Evolutionary conservation across 2,797 vertebrate genomes (phyloP).

Genomic region (Lepus townsendii): DNA sequence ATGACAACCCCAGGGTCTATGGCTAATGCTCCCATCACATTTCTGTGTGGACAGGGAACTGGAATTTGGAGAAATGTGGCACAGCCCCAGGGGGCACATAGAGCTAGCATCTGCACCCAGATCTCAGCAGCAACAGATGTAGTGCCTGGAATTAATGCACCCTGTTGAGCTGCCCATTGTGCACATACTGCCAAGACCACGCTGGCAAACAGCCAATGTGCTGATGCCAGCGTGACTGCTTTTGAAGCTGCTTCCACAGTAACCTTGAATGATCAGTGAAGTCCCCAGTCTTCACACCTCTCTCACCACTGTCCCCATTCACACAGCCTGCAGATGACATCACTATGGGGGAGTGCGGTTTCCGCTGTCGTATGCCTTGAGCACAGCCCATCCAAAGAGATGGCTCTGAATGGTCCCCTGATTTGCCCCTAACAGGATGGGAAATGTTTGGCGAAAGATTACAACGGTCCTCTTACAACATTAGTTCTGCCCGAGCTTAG

Average conservation of each 20-base stretch:
- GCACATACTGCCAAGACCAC: not conserved
- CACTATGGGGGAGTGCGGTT: not conserved
- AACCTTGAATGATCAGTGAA: not conserved
- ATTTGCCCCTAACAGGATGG: conserved; percentile 36
- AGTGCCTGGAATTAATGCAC: not conserved
- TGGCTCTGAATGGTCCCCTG: not conserved
- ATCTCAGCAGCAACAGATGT: not conserved
- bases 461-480: conserved; percentile 40
- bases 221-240: not conserved
- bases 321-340: not conserved
- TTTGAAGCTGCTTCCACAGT: not conserved
- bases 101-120: not conserved
- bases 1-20: not conserved
- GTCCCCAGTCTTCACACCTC: not conserved
- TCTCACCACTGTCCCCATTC: not conserved
- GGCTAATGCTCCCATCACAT: not conserved
- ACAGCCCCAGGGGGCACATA: not conserved
- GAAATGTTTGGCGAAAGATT: conserved; percentile 36
- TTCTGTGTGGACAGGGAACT: not conserved
- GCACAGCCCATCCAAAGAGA: not conserved
- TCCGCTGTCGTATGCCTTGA: not conserved
- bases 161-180: not conserved
- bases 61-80: not conserved
- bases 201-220: not conserved
- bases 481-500: conserved; percentile 1